Base-by-base conservation (phyloP, 2,888 invertebrate genomes). In the Amphipyra tragopoginis region DNA sequence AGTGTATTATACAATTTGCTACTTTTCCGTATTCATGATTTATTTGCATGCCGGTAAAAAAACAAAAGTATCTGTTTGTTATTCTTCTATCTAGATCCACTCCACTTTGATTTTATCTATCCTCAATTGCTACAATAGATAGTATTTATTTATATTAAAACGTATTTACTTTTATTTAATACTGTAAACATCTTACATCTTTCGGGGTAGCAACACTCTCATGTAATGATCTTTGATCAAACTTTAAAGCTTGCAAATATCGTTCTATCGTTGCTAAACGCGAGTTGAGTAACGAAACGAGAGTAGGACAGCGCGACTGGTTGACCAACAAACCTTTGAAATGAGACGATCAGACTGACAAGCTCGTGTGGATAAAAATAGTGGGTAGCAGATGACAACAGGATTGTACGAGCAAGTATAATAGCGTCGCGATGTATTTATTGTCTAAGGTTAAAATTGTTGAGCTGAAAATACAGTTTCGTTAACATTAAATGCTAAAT, bases 251-350 rank as follows among this genome's bases (percentile, higher is more conserved):
- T 33, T 49, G 67, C 67, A 61, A 67, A 68, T 54, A 33, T 53
- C 36, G 26, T 62, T 65, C 7, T 54, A 59, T 53, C 42, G 38
- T 65, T 65, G 42, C 55, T 75, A 65, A 71, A 62, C 39, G 44
- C n/a, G 34, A 55, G 65, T 69, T 76, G 54, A 69, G 65, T 62
- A 70, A 69, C 52, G 15, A 53, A 69, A 59, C 52, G 59, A 70
- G 65, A 63, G 59, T 60, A 65, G 69, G 56, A 52, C 67, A 72
- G 50, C 48, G 34, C 47, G 54, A 70, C 50, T 75, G 71, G 54
- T 65, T 75, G 70, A 69, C 72, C 69, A 75, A 77, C 60, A 74
- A 66, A 79, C 72, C 69, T 74, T 76, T 73, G 60, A 66, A 75
- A 61, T 60, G 62, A 72, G 58, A 58, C 64, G 57, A 61, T 66